phyloP scores from a whole-genome alignment of 2,113 vertebrate species.

The Vanacampus margaritifer region DNA sequence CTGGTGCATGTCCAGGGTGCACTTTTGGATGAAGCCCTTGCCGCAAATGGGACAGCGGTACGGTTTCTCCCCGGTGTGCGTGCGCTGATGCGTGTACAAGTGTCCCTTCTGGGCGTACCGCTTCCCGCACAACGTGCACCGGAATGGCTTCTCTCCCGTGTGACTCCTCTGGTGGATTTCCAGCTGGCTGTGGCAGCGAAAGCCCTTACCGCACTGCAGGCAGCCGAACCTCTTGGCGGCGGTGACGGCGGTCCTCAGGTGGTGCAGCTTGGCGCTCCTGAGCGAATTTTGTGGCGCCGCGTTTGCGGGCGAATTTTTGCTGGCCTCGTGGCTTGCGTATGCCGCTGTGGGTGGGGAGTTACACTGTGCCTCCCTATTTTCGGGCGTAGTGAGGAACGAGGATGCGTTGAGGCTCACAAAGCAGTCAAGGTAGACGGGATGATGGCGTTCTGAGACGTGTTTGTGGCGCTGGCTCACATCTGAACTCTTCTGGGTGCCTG shows the following conservation, averaged over 20 bases:
- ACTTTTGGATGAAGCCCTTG: constrained; percentile 78
- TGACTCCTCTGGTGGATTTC: constrained; percentile 76
- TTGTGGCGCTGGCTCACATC: constrained; percentile 31
- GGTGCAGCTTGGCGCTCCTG: constrained; percentile 53
- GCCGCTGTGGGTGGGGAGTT: constrained; percentile 29
- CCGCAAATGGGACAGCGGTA: constrained; percentile 72
- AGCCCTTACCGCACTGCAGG: constrained; percentile 70
- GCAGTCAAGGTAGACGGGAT: constrained; percentile 29
- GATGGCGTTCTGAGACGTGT: constrained; percentile 27
- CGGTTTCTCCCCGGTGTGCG: constrained; percentile 74
- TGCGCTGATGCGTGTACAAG: constrained; percentile 75
- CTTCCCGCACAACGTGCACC: constrained; percentile 73
- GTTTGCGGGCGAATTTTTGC: constrained; percentile 30
- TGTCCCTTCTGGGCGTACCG: constrained; percentile 74
- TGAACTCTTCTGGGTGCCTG: constrained; percentile 23
- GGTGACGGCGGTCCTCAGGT: constrained; percentile 38
- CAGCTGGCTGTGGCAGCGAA: constrained; percentile 74
- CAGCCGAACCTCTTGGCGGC: constrained; percentile 66
- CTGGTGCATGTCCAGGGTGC: constrained; percentile 76
- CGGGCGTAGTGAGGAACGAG: constrained; percentile 13
- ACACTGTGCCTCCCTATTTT: constrained; percentile 36
- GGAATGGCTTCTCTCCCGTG: constrained; percentile 73
- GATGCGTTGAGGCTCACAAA: constrained; percentile 28
- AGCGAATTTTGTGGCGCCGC: constrained; percentile 32
- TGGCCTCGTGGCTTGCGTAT: constrained; percentile 25